A percentile compares a stretch with the other conserved stretches of the same genome.
Conservation (phyloP, 1,140 invertebrate genomes). For the Glossosoma conforme region DNA sequence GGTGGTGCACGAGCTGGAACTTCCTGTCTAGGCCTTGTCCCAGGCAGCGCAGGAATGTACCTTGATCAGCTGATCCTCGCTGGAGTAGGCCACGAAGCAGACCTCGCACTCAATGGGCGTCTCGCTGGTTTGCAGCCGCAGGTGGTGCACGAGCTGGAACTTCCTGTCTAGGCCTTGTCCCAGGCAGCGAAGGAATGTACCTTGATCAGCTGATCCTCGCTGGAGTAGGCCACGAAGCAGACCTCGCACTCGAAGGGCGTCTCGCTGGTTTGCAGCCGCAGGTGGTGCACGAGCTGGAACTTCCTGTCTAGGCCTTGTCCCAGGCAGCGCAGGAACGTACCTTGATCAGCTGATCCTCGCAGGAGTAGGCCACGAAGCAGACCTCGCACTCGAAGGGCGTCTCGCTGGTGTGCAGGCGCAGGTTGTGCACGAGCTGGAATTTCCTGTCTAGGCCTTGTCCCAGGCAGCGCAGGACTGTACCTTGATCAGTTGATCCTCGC, state of each 20-base stretch:
- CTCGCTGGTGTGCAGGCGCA: constrained; percentile 26
- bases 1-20: constrained; percentile 29
- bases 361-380: too few relatives aligned
- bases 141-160: constrained; percentile 21
- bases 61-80: constrained; percentile 12
- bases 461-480: constrained; percentile 26
- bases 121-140: constrained; percentile 12
- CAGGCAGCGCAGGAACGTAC: constrained; percentile 13
- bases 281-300: constrained; percentile 29
- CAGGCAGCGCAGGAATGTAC: constrained; percentile 19
- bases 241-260: constrained; percentile 21
- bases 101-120: constrained; percentile 20
- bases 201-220: constrained; percentile 12
- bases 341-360: constrained; percentile 1
- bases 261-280: constrained; percentile 23
- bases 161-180: constrained; percentile 22
- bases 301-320: constrained; percentile 27
- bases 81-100: constrained; percentile 26
- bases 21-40: too few relatives aligned
- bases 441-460: constrained; percentile 30
- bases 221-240: constrained; percentile 26
- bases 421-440: constrained; percentile 29
- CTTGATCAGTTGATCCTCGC: too few relatives aligned
- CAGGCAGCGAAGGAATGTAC: constrained; percentile 13
- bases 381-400: constrained; percentile 28